Conservation (phyloP, 2,113 vertebrate genomes). For the Pollimyrus isidori region DNA sequence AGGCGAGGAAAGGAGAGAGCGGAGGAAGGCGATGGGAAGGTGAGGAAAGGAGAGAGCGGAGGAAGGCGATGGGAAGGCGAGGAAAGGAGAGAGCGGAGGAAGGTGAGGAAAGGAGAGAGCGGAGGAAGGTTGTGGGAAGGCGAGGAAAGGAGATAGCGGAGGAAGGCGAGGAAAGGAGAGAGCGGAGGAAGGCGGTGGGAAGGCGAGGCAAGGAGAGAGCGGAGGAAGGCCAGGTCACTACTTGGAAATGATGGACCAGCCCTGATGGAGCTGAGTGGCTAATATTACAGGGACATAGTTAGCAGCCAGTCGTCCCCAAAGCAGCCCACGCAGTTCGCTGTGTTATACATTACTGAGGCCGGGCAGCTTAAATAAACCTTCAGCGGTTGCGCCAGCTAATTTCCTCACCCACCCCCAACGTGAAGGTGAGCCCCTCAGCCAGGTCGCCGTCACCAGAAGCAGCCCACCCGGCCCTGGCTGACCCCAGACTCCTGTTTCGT, state of each 20-base stretch:
- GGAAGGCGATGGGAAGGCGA: not conserved
- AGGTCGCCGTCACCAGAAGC: not conserved
- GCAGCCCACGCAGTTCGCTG: not conserved
- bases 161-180: not conserved
- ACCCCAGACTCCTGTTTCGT: slow-evolving; percentile 25
- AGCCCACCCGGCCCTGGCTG: not conserved
- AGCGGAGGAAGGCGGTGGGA: not conserved
- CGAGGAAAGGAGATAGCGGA: not conserved
- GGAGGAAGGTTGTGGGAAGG: not conserved
- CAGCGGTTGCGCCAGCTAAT: not conserved
- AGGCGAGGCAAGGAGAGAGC: not conserved
- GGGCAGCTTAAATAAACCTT: not conserved
- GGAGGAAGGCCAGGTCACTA: not conserved
- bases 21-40: not conserved
- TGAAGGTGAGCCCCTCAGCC: not conserved
- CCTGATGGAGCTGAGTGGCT: not conserved
- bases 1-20: not conserved
- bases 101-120: not conserved
- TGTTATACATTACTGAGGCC: not conserved
- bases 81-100: not conserved
- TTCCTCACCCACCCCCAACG: not conserved
- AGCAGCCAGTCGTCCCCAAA: not conserved
- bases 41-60: not conserved
- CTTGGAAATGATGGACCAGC: not conserved
- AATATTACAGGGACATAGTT: slow-evolving; percentile 1